Base-by-base conservation (phyloP, 2,113 vertebrate species). In the Saccopteryx leptura region DNA sequence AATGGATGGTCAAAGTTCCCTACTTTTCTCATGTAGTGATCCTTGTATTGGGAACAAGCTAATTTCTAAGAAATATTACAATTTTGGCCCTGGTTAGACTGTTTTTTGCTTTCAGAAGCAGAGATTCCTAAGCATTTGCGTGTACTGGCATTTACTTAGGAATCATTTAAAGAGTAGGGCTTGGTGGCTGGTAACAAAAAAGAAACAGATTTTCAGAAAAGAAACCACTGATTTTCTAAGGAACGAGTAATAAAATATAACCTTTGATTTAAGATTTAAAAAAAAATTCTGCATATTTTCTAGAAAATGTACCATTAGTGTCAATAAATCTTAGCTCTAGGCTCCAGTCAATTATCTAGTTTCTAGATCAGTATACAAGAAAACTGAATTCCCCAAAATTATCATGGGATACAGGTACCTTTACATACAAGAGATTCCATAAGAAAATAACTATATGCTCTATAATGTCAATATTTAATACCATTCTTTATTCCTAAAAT, bases 281-380 rank as follows among this genome's bases (percentile, higher is more conserved):
- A 81, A 90, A 81, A 66, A 63, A 3, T 56, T 63, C 18, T 78
- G 23, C 3, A 52, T 78, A 39, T 76, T 76, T 52, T 31, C 48
- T 68, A 56, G 15, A 74, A 81, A 93, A 74, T 84, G 18, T 66
- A 26, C 61, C 54, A 88, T 54, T 1, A n/a, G 8, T 33, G 50
- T 23, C n/a, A 71, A 88, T 80, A 95, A 75, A 80, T 80, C 60
- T 94, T 82, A 76, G 23, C 9, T 92, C 61, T 82, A 18, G 90
- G 15, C 19, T 89, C 4, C 3, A 74, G 33, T 82, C 63, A 31
- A 8, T 60, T 85, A 92, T 39, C 33, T 66, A 91, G 15, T 68
- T 75, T 80, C 46, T 65, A 17, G 8, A 65, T 60, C 39, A 85
- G 46, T 63, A 46, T 10, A 69, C 75, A 91, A 82, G 10, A 50